A percentile compares a stretch with the other conserved stretches of the same genome.
phyloP scores from a whole-genome alignment of 2,113 vertebrate genomes.

The Cromileptes altivelis region DNA sequence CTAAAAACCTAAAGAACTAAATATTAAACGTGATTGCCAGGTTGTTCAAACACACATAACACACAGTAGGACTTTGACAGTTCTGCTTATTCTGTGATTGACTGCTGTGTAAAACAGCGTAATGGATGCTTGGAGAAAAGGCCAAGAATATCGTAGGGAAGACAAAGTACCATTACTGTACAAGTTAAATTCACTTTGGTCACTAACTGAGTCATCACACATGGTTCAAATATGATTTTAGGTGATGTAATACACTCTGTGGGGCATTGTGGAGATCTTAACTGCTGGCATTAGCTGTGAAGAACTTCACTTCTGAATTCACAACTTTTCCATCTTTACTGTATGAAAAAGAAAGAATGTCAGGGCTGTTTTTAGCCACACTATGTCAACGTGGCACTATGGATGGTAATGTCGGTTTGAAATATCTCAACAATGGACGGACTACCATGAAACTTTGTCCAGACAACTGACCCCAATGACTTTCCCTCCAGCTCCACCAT shows the following conservation, averaged over 20 bases:
- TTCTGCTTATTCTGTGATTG: constrained; percentile 19
- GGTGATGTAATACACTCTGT: constrained; percentile 46
- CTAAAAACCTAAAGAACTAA: background rate
- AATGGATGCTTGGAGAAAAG: constrained; percentile 27
- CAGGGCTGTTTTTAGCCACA: background rate
- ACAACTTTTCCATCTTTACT: constrained; percentile 11
- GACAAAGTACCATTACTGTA: constrained; percentile 27
- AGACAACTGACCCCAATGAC: background rate
- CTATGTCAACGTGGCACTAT: background rate
- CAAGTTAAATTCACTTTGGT: constrained; percentile 41
- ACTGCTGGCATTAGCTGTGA: constrained; percentile 6
- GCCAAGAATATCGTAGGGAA: background rate
- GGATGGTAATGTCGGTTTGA: background rate
- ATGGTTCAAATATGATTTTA: constrained; percentile 52
- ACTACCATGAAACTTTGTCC: background rate
- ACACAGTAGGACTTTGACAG: constrained; percentile 34
- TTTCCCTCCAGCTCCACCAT: background rate
- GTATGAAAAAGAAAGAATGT: background rate
- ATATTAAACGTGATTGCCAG: constrained; percentile 16
- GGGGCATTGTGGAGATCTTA: constrained; percentile 10
- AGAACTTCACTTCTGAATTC: constrained; percentile 20
- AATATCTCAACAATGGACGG: background rate
- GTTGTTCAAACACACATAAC: background rate
- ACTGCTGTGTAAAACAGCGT: constrained; percentile 19
- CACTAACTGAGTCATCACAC: constrained; percentile 40